phyloP scores from a whole-genome alignment of 2,113 vertebrate species.

The Paramisgurnus dabryanus region DNA sequence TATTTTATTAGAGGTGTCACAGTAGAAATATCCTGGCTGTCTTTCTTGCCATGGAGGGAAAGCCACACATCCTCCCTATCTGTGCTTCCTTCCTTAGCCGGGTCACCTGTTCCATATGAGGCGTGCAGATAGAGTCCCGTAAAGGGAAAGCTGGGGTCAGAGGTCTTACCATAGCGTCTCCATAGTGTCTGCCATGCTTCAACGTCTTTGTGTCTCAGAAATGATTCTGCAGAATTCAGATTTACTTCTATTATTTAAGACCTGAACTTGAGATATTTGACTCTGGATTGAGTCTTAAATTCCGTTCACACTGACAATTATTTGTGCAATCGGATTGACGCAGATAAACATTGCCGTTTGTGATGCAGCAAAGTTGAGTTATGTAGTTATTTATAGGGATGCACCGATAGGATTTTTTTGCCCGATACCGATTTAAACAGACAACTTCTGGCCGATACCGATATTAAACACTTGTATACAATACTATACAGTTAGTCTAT shows the following conservation, averaged over 20 bases:
- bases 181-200: background rate
- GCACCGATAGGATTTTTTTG: too few relatives aligned
- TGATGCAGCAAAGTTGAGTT: too few relatives aligned
- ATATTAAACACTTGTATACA: too few relatives aligned
- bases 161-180: background rate
- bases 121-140: constrained; percentile 36
- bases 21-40: constrained; percentile 22
- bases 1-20: background rate
- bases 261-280: background rate
- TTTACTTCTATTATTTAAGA: background rate
- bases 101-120: constrained; percentile 54
- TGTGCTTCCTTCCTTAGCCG: constrained; percentile 52
- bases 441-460: too few relatives aligned
- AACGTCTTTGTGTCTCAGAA: background rate
- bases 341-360: too few relatives aligned
- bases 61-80: constrained; percentile 56
- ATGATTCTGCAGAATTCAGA: background rate
- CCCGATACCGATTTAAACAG: too few relatives aligned
- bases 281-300: background rate
- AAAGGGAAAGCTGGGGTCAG: background rate
- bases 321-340: too few relatives aligned
- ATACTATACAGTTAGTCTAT: too few relatives aligned
- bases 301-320: background rate
- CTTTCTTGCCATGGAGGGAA: constrained; percentile 55
- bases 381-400: too few relatives aligned